A percentile compares a stretch with the other conserved stretches of the same genome.
Conservation (phyloP, 2,113 vertebrate species). For the Spermophilus dauricus region DNA sequence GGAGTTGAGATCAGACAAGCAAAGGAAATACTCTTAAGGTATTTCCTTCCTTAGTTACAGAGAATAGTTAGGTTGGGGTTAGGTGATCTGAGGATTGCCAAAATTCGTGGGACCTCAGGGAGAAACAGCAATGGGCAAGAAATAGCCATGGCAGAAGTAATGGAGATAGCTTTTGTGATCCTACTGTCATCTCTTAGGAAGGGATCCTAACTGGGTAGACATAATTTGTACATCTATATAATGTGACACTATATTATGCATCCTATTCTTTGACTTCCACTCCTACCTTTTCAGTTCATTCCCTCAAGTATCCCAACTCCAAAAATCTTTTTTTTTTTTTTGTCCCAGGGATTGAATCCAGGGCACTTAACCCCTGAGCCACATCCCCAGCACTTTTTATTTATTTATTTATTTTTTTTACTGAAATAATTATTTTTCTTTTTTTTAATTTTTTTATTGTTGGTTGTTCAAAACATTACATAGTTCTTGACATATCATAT, state of each 20-base stretch:
- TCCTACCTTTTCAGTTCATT: neutral
- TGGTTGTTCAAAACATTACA: too few relatives aligned
- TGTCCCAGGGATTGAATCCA: too few relatives aligned
- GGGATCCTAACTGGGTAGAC: neutral
- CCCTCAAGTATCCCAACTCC: neutral
- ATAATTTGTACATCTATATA: neutral
- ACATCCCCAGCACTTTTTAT: too few relatives aligned
- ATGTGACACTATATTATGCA: neutral
- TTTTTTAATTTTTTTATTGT: too few relatives aligned
- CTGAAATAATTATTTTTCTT: too few relatives aligned
- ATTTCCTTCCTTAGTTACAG: neutral
- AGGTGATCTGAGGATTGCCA: neutral
- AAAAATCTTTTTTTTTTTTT: neutral
- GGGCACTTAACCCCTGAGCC: too few relatives aligned
- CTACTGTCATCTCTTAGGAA: neutral
- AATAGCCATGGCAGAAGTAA: neutral
- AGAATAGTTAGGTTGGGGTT: neutral
- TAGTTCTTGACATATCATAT: too few relatives aligned
- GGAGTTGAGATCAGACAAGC: neutral
- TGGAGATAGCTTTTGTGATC: neutral
- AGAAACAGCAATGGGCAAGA: conserved; percentile 2
- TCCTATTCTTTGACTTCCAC: neutral
- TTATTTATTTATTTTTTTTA: too few relatives aligned
- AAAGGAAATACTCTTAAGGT: neutral
- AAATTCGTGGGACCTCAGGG: neutral